Base-by-base conservation (phyloP, 2,888 invertebrate species). In the Lymantria monacha region DNA sequence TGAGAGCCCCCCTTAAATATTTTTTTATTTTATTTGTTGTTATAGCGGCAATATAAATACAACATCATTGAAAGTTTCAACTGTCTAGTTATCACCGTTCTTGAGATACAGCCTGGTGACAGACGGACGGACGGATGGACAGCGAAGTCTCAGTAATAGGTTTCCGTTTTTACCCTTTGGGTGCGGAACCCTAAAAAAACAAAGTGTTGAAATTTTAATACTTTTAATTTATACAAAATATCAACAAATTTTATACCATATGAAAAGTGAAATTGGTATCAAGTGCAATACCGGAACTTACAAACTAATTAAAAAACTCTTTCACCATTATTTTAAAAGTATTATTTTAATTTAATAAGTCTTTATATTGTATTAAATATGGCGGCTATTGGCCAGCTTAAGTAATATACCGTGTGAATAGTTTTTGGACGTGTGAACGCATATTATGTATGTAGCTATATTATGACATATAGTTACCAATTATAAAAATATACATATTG, bases 211-310 rank as follows among this genome's bases (percentile, higher is more conserved):
- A 22, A 5, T 22, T 22, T 22, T 22, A 22, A 22, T 22, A 22
- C 22, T 22, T 5, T 22, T 22, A 22, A 22, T 22, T 22, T 22
- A 22, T 22, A 22, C 22, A 9, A 42, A 22, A 9, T 1, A n/a
- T 46, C 14, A 33, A 42, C 15, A 22, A 46, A 11, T 36, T 30
- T n/a, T 15, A 47, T 40, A 55, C 12, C 31, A 10, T 42, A n/a
- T 8, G 13, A 37, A 48, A 48, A 45, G 48, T 46, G 44, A 51
- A 55, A 59, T 33, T 33, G 10, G 7, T 33, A 33, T 50, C 48
- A 43, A 15, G 22, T 45, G 30, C 9, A 51, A 46, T 51, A 61
- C 49, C 54, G 57, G 54, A 57, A 57, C 57, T 50, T 43, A 14
- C 42, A 51, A n/a, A 36, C 49, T 49, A 44, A 44, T 48, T 48